These are phyloP conservation scores for Noctua janthe DNA, from an alignment of 2,888 invertebrate genomes.

Conservation along the genomic window DNA sequence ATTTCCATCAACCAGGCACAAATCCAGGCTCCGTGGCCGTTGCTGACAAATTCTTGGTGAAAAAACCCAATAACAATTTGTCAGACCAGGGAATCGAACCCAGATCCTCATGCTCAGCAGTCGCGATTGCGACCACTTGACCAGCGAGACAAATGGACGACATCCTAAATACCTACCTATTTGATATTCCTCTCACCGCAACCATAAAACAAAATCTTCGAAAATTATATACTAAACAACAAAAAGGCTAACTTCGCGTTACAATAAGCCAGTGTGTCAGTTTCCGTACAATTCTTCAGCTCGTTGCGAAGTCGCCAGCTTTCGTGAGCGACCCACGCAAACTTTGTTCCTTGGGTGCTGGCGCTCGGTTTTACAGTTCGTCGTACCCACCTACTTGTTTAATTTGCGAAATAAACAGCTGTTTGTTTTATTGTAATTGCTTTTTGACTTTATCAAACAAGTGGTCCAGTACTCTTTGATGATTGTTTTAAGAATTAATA, in stretches of 20 bases:
- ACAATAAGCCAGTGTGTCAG: slow-evolving; percentile 21
- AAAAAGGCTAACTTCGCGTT: background rate
- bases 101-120: too few relatives aligned
- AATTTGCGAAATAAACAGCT: slow-evolving; percentile 1
- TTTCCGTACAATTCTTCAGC: slow-evolving; percentile 38
- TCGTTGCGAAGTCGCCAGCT: slow-evolving; percentile 40
- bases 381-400: background rate
- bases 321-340: slow-evolving; percentile 33
- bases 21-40: too few relatives aligned
- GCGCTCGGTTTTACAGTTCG: slow-evolving; percentile 15
- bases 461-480: too few relatives aligned
- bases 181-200: slow-evolving; percentile 9
- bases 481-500: too few relatives aligned
- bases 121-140: too few relatives aligned
- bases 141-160: background rate
- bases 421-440: background rate
- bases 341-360: slow-evolving; percentile 28
- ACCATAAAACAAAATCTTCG: background rate
- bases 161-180: background rate
- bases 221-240: slow-evolving; percentile 4
- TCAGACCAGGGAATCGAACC: too few relatives aligned
- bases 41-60: too few relatives aligned
- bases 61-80: too few relatives aligned
- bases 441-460: background rate
- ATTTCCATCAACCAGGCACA: too few relatives aligned